Evolutionary conservation across 1,140 invertebrate genomes (phyloP), one percentile per base, ranked within the genome.

Genomic region (Bombus impatiens): DNA sequence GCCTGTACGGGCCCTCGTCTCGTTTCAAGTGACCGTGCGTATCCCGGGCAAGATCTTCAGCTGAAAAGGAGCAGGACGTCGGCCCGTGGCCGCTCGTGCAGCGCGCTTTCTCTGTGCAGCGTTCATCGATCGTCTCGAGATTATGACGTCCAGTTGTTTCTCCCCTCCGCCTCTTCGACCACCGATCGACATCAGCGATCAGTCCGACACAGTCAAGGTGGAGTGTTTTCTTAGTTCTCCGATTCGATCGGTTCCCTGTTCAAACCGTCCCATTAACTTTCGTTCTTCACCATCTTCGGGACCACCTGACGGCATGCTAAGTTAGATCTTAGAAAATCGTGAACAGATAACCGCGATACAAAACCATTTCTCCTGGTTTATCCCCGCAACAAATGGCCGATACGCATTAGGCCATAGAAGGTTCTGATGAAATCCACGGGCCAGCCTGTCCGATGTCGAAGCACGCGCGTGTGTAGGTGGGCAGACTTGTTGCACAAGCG

Each of bases 181-280:
- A 84, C 97, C 98, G 75, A 97, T 98, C 92, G 97, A 97, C 93
- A 95, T 98, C 78, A 96, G 92, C 91, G 96, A 97, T 88, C 98
- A 98, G 93, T 98, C 97, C 72, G 97, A 98, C 91, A 94, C 96
- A 88, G 95, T 98, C 80, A 97, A 97, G 97, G 98, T 98, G 92
- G 68, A 82, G 67, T 88, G 83, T 78, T 53, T 79, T 44, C 42
- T 35, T 75, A 44, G 44, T 44, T 12, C 40, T 18, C 1, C 72
- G 10, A 32, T 62, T 42, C 18, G 40, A n/a, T 71, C 37, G 68
- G 1, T 70, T 22, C 4, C 18, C 65, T 6, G 15, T 53, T 42
- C n/a, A 13, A 25, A 13, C 22, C 25, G 25, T 71, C 9, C 0
- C 65, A 10, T 40, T n/a, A 70, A 22, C 18, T 22, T 2, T 68